phyloP scores from a whole-genome alignment of 2,888 invertebrate species.

The Campoletis raptor region DNA sequence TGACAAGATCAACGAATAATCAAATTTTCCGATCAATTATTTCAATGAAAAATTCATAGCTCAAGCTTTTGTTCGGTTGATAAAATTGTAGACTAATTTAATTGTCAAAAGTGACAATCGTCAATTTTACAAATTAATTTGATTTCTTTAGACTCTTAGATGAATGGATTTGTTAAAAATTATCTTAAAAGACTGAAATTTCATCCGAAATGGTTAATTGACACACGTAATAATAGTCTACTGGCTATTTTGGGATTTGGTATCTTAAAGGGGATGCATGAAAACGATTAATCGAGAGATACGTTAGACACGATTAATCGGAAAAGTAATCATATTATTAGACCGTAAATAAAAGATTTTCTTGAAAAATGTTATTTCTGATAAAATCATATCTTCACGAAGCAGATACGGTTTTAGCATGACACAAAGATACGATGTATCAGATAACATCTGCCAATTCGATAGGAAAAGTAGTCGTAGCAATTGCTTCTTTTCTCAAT shows the following conservation, averaged over 20 bases:
- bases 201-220: neutral
- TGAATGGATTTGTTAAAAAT: neutral
- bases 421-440: constrained; percentile 43
- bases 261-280: constrained; percentile 21
- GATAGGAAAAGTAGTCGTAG: constrained; percentile 7
- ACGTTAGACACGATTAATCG: neutral
- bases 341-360: neutral
- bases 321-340: neutral
- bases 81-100: neutral
- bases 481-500: neutral
- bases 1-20: neutral
- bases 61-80: neutral
- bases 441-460: constrained; percentile 40
- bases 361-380: constrained; percentile 10
- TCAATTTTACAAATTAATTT: neutral
- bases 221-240: neutral
- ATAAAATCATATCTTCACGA: constrained; percentile 7
- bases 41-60: neutral
- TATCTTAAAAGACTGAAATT: too few species aligned
- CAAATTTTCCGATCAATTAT: neutral
- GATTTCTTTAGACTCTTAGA: neutral
- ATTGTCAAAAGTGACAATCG: neutral
- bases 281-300: neutral
- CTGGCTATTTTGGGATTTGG: constrained; percentile 5
- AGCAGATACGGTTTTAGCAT: neutral